A percentile compares a stretch with the other conserved stretches of the same genome.
Evolutionary conservation across 2,797 vertebrate genomes (phyloP).

Genomic region (Odontamblyopus rebecca): DNA sequence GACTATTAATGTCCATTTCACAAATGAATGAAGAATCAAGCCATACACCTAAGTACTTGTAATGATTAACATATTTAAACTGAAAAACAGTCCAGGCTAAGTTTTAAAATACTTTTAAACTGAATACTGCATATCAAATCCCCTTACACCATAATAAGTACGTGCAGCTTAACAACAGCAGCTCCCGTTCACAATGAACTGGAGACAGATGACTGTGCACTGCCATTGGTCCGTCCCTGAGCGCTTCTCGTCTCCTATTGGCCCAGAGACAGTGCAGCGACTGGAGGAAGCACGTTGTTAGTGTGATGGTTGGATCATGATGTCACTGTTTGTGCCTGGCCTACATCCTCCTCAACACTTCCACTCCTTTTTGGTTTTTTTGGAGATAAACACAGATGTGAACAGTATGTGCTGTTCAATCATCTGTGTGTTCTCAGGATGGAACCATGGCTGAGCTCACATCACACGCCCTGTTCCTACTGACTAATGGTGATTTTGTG

Average conservation of each 20-base stretch:
- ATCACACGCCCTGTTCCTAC: too few relatives aligned
- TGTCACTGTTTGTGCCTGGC: constrained; percentile 32
- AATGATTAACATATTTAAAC: too few relatives aligned
- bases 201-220: constrained; percentile 17
- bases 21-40: too few relatives aligned
- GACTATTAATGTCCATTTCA: too few relatives aligned
- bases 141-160: neutral
- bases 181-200: constrained; percentile 33
- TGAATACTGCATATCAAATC: neutral
- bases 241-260: constrained; percentile 44
- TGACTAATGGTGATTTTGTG: too few relatives aligned
- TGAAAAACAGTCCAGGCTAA: too few relatives aligned
- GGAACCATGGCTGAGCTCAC: too few relatives aligned
- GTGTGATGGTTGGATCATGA: constrained; percentile 42
- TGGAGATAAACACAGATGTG: neutral
- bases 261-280: constrained; percentile 28
- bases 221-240: constrained; percentile 36
- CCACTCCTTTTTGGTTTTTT: neutral
- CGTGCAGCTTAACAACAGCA: constrained; percentile 26
- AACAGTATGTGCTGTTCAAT: neutral
- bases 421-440: neutral
- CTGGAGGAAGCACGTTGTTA: constrained; percentile 25
- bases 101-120: neutral
- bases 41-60: too few relatives aligned
- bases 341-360: constrained; percentile 1